A percentile compares a stretch with the other conserved stretches of the same genome.
These are phyloP conservation scores for Toxotes lorentzi DNA, from an alignment of 2,797 vertebrate species.

Conservation along the genomic window DNA sequence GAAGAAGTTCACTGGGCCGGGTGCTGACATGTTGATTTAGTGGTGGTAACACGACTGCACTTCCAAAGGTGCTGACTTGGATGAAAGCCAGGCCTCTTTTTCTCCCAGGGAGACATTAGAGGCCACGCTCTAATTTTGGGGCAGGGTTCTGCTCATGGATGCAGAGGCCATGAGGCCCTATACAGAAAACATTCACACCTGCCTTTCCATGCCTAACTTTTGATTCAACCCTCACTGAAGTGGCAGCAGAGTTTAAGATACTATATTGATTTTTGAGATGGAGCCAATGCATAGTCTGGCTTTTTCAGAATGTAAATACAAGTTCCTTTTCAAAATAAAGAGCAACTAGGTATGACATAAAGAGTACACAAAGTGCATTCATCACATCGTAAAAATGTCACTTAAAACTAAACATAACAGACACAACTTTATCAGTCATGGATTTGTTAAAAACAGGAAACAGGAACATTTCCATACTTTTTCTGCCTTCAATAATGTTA, in stretches of 20 bases:
- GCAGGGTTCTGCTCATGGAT: constrained; percentile 67
- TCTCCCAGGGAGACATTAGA: constrained; percentile 81
- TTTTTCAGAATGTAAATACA: constrained; percentile 16
- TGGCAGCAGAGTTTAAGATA: constrained; percentile 33
- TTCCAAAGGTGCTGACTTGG: constrained; percentile 89
- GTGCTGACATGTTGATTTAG: constrained; percentile 89
- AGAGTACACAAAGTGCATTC: neutral
- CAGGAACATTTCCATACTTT: neutral
- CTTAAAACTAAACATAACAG: neutral
- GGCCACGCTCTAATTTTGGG: constrained; percentile 83
- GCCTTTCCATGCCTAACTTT: constrained; percentile 66
- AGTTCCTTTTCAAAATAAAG: constrained; percentile 5
- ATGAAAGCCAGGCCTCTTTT: constrained; percentile 85
- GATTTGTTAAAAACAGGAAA: neutral
- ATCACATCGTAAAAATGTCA: neutral
- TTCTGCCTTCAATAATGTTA: neutral
- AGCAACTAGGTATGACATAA: neutral
- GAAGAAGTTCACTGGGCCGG: constrained; percentile 83
- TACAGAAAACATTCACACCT: constrained; percentile 83
- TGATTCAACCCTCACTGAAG: constrained; percentile 51
- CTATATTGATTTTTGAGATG: constrained; percentile 30
- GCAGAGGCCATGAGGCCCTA: constrained; percentile 66
- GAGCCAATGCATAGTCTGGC: neutral
- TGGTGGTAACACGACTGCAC: constrained; percentile 86
- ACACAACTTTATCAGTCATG: neutral